phyloP scores from a whole-genome alignment of 2,797 vertebrate genomes.

The Paramormyrops hopkinsi region DNA sequence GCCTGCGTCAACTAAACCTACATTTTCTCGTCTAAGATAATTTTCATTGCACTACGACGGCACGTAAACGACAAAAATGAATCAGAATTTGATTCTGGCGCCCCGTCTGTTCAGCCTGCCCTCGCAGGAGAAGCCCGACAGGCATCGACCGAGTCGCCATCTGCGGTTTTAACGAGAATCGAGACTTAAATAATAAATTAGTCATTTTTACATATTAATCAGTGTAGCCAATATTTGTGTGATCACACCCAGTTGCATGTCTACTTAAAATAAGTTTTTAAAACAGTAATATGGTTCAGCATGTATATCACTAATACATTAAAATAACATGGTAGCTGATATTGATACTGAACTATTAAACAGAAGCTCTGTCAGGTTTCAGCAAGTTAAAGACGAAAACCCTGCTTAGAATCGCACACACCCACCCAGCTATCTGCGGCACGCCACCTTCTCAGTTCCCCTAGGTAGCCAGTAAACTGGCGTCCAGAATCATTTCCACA shows the following conservation, averaged over 20 bases:
- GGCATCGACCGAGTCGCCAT: not conserved
- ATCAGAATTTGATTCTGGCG: not conserved
- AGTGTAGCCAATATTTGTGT: not conserved
- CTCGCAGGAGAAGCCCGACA: not conserved
- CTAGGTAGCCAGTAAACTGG: not conserved
- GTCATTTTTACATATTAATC: not conserved
- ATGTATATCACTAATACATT: not conserved
- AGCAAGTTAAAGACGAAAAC: not conserved
- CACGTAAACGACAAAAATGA: not conserved
- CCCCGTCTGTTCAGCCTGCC: not conserved
- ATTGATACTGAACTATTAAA: not conserved
- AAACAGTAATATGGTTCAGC: not conserved
- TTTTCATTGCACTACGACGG: not conserved
- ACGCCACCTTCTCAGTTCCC: not conserved
- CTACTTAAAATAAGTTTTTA: not conserved
- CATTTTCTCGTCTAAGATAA: not conserved
- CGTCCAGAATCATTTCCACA: not conserved
- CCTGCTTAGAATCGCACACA: not conserved
- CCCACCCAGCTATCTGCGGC: slow-evolving; percentile 1
- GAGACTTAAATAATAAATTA: not conserved
- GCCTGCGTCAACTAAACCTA: slow-evolving; percentile 30
- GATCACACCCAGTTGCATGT: not conserved
- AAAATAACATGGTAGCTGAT: not conserved
- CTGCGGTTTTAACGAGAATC: not conserved
- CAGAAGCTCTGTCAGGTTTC: not conserved